Evolutionary conservation across 2,113 vertebrate species (phyloP).

Genomic region (Microtus ochrogaster): DNA sequence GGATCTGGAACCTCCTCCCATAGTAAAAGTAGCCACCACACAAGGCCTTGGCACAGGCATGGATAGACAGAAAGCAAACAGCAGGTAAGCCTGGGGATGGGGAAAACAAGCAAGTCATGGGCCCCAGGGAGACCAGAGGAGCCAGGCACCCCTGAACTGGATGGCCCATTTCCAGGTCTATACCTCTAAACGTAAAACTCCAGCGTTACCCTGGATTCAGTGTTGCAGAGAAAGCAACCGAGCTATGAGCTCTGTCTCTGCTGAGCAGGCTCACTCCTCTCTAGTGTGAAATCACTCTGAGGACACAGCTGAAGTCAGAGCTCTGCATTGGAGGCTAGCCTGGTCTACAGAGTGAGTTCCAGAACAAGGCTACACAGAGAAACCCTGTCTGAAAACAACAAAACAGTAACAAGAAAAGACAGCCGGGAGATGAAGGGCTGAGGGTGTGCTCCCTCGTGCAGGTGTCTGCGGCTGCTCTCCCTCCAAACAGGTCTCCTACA

Average conservation of each 20-base stretch:
- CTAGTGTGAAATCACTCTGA: background rate
- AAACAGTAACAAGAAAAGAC: background rate
- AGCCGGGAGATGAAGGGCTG: background rate
- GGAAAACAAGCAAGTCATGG: background rate
- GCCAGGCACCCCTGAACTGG: background rate
- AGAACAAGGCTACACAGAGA: background rate
- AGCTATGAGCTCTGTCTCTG: fast-evolving
- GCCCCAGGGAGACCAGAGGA: background rate
- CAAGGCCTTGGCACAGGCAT: background rate
- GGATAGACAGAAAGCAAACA: too few relatives aligned
- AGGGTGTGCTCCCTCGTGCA: background rate
- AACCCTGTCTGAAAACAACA: background rate
- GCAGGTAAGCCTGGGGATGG: background rate
- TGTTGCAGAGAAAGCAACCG: fast-evolving
- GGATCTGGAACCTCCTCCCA: background rate
- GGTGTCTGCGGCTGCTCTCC: background rate
- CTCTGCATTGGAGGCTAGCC: background rate
- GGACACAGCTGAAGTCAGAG: background rate
- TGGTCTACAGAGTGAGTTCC: background rate
- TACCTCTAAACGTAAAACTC: too few relatives aligned
- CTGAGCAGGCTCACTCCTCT: background rate
- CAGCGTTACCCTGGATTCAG: fast-evolving
- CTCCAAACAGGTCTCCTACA: too few relatives aligned
- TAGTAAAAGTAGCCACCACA: too few relatives aligned
- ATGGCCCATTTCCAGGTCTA: too few relatives aligned